phyloP scores from a whole-genome alignment of 2,888 invertebrate genomes.

The Dolichopus griseipennis region DNA sequence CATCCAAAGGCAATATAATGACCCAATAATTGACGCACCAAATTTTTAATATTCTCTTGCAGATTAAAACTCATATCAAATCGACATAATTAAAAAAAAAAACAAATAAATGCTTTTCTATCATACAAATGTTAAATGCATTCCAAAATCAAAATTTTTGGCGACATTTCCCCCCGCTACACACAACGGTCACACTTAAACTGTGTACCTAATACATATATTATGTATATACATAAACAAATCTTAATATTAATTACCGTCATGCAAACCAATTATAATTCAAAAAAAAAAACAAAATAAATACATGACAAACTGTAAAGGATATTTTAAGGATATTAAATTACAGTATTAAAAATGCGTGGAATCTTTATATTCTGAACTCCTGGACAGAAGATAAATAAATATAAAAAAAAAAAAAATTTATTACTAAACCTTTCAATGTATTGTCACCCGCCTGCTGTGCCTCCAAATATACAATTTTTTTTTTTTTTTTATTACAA shows the following conservation, averaged over 20 bases:
- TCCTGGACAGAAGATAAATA: conserved; percentile 1
- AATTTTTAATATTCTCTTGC: background rate
- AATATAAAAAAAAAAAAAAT: background rate
- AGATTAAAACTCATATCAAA: background rate
- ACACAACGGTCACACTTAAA: too few species aligned
- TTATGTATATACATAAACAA: too few species aligned
- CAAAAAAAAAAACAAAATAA: too few species aligned
- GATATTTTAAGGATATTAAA: too few species aligned
- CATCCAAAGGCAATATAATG: too few species aligned
- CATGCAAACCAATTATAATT: conserved; percentile 2
- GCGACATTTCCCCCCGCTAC: too few species aligned
- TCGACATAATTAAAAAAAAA: background rate
- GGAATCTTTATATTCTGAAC: background rate
- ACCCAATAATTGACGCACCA: too few species aligned
- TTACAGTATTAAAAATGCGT: background rate
- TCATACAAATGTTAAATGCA: background rate
- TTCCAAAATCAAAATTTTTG: background rate
- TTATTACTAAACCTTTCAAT: background rate
- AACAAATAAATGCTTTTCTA: too few species aligned
- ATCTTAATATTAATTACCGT: conserved; percentile 3
- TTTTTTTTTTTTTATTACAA: too few species aligned
- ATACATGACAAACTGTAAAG: too few species aligned
- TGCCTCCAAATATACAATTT: background rate
- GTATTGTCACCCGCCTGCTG: conserved; percentile 4
- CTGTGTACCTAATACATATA: too few species aligned